Evolutionary conservation across 2,797 vertebrate species (phyloP).

Genomic region (Squalus acanthias): DNA sequence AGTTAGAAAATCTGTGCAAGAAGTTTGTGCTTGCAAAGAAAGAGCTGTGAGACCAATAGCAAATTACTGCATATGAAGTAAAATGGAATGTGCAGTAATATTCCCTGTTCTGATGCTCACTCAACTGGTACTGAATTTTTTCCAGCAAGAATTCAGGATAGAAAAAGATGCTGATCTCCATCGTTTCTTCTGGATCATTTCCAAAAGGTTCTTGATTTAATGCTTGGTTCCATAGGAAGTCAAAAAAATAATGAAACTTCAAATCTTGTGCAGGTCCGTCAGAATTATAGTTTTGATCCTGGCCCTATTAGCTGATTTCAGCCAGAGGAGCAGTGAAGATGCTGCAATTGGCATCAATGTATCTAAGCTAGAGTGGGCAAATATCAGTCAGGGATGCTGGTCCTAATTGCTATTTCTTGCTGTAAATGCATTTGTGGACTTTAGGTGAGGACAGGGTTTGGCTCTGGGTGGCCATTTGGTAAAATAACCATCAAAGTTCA

Average conservation of each 20-base stretch:
- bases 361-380: too few species aligned
- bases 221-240: not conserved
- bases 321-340: not conserved
- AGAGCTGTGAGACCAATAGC: not conserved
- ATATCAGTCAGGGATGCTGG: not conserved
- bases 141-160: not conserved
- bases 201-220: not conserved
- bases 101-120: not conserved
- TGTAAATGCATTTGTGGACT: not conserved
- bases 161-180: not conserved
- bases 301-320: not conserved
- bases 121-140: not conserved
- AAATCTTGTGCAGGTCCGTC: not conserved
- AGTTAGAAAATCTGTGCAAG: not conserved
- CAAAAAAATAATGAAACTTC: not conserved
- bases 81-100: not conserved
- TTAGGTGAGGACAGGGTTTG: not conserved
- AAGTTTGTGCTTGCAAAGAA: not conserved
- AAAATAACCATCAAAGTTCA: not conserved
- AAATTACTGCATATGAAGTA: not conserved
- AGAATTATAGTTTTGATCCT: not conserved
- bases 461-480: not conserved
- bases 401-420: not conserved
- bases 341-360: not conserved
- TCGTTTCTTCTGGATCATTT: not conserved